Conservation (phyloP, 2,888 invertebrate genomes). For the Drosophila colorata region DNA sequence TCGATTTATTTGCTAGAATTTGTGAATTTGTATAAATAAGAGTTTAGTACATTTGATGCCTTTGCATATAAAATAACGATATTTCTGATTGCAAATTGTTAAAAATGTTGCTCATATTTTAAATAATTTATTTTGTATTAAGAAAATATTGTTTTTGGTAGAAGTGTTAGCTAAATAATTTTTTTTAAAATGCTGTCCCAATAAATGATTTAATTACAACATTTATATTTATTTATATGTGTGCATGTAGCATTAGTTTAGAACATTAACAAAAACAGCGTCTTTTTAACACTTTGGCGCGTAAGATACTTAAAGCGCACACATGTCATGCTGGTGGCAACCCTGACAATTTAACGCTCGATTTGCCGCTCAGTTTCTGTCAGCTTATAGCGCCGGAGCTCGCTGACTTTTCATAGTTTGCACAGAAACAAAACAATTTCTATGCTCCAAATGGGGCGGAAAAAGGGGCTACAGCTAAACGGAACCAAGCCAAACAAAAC, state of each 20-base stretch:
- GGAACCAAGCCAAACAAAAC: constrained; percentile 8
- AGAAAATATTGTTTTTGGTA: too few relatives aligned
- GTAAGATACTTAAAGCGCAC: not conserved
- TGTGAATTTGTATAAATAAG: too few relatives aligned
- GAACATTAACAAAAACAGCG: constrained; percentile 3
- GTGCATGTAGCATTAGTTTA: not conserved
- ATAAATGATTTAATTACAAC: too few relatives aligned
- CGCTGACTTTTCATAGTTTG: constrained; percentile 58
- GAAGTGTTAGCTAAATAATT: too few relatives aligned
- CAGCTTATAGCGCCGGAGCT: constrained; percentile 41
- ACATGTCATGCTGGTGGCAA: constrained; percentile 27
- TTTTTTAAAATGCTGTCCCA: too few relatives aligned
- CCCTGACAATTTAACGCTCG: constrained; percentile 65
- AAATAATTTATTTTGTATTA: too few relatives aligned
- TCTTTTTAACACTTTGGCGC: constrained; percentile 5
- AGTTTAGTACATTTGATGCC: too few relatives aligned
- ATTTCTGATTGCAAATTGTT: too few relatives aligned
- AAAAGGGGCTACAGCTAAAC: constrained; percentile 21
- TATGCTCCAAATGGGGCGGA: constrained; percentile 13
- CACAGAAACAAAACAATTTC: constrained; percentile 52
- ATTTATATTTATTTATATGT: too few relatives aligned
- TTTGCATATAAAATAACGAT: too few relatives aligned
- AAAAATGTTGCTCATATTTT: too few relatives aligned
- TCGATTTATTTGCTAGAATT: too few relatives aligned
- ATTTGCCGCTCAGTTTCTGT: constrained; percentile 62